Base-by-base conservation (phyloP, 1,140 invertebrate species). In the Trichomalopsis sarcophagae region DNA sequence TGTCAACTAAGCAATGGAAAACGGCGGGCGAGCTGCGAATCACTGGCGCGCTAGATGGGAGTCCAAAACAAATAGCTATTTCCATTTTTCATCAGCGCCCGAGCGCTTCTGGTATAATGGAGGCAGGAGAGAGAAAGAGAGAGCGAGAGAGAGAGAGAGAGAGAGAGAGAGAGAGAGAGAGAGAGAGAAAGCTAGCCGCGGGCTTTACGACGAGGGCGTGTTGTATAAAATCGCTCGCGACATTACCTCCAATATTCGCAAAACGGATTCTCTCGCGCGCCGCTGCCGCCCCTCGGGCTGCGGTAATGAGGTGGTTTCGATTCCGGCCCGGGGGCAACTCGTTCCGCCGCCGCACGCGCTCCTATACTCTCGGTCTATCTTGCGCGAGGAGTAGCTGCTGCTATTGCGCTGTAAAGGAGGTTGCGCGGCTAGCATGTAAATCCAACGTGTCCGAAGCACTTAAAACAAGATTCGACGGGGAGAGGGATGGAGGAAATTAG, bases 231-330 rank as follows among this genome's bases (percentile, higher is more conserved):
- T 89, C 91, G 88, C 92, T 91, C 90, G 92, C 91, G 91, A 93
- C 92, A 93, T 93, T 93, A 93, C 90, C 92, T 92, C 90, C 92
- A 92, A 92, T 93, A 92, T 92, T 92, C 91, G 90, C 91, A 93
- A 93, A 93, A 92, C 92, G 92, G 91, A 93, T 93, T 93, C 91
- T 92, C 91, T 88, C 21, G 82, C 44, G 14, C 87, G 86, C 89
- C 86, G 88, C 88, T 89, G 89, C 88, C 87, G 86, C 86, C 84
- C 55, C 71, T 68, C 84, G 90, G 87, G 44, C 21, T 50, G 47
- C 62, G 30, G 91, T 93, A 93, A 93, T 93, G 92, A 93, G 92
- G 91, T 92, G 92, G 92, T 93, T 93, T 93, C 92, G 92, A 93
- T 93, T 93, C 92, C 88, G 89, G 90, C 92, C 92, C 90, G 89